phyloP scores from a whole-genome alignment of 2,888 invertebrate species.

The Troides oblongomaculatus region DNA sequence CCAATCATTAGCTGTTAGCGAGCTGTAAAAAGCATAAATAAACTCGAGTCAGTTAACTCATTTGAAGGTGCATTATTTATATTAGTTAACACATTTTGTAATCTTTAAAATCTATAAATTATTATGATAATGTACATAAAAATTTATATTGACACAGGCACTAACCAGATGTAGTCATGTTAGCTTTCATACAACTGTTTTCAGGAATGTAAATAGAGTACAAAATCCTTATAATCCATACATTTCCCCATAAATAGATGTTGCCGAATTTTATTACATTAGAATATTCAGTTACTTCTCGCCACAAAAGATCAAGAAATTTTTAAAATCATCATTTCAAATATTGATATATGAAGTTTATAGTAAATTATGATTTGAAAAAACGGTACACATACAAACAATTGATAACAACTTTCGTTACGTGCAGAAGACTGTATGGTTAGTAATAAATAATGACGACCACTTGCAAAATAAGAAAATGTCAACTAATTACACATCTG shows the following conservation, averaged over 20 bases:
- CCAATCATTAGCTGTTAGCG: conserved; percentile 8
- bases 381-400: neutral
- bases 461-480: conserved; percentile 39
- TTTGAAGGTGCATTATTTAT: neutral
- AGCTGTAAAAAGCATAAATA: conserved; percentile 23
- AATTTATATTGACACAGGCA: too few relatives aligned
- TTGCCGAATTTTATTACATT: neutral
- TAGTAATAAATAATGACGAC: conserved; percentile 11
- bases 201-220: too few relatives aligned
- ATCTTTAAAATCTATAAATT: neutral
- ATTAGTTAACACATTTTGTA: neutral
- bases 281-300: too few relatives aligned
- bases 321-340: neutral
- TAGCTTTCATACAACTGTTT: too few relatives aligned
- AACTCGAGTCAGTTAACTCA: conserved; percentile 10
- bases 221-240: too few relatives aligned
- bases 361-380: neutral
- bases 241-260: too few relatives aligned
- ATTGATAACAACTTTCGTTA: neutral
- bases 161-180: too few relatives aligned
- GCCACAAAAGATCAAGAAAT: neutral
- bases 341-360: neutral
- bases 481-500: conserved; percentile 47
- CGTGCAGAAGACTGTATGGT: neutral
- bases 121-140: too few relatives aligned